Conservation (phyloP, 2,797 vertebrate genomes). For the Loris lydekkerianus region DNA sequence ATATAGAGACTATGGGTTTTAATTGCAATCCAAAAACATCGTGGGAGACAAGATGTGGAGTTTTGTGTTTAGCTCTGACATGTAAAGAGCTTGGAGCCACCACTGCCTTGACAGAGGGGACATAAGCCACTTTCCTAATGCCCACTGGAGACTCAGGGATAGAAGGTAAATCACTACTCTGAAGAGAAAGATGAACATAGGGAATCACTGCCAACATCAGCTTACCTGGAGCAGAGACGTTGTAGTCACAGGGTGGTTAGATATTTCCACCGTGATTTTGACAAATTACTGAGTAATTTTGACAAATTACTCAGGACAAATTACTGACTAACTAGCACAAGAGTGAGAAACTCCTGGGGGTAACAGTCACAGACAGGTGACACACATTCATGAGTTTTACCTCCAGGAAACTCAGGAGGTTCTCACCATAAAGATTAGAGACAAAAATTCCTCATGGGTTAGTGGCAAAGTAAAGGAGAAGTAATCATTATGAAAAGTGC, state of each 20-base stretch:
- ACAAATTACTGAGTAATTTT: neutral
- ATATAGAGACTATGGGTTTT: neutral
- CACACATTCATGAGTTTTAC: neutral
- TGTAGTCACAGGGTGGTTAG: neutral
- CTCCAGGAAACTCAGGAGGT: neutral
- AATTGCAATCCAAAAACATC: neutral
- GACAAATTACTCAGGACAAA: neutral
- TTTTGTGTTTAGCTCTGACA: neutral
- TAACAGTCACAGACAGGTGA: neutral
- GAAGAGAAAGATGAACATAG: neutral
- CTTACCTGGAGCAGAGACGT: neutral
- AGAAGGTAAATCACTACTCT: neutral
- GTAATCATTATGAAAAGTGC: neutral
- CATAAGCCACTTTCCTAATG: neutral
- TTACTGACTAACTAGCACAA: neutral
- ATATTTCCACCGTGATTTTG: neutral
- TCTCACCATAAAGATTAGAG: neutral
- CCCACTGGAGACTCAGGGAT: neutral
- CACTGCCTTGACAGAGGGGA: neutral
- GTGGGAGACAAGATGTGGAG: neutral
- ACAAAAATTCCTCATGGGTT: neutral
- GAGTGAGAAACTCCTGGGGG: neutral
- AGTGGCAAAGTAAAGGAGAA: neutral
- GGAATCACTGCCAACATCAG: neutral
- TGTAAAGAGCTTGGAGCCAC: neutral